Evolutionary conservation across 2,888 invertebrate genomes (phyloP).

Genomic region (Venusia cambrica): DNA sequence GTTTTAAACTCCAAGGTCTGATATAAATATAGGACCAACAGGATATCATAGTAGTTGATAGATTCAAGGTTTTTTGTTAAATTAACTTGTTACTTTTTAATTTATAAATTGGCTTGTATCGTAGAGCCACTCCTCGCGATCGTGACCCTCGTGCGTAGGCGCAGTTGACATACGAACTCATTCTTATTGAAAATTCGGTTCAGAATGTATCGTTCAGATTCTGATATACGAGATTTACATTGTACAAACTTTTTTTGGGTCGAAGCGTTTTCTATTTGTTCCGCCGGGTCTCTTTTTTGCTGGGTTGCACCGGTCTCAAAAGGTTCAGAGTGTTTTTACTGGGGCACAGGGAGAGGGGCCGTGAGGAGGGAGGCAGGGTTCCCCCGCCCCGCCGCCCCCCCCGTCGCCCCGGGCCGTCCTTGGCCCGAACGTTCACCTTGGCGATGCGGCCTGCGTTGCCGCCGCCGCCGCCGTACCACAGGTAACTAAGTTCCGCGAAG

Average conservation of each 20-base stretch:
- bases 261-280: conserved; percentile 75
- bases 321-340: conserved; percentile 73
- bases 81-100: too few species aligned
- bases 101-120: too few species aligned
- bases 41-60: too few species aligned
- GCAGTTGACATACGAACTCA: conserved; percentile 71
- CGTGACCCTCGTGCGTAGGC: conserved; percentile 68
- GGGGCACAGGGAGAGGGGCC: conserved; percentile 44
- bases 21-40: too few species aligned
- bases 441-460: conserved; percentile 51
- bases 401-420: conserved; percentile 71
- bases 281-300: conserved; percentile 72
- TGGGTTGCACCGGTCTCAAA: conserved; percentile 65
- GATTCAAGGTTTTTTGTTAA: too few species aligned
- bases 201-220: conserved; percentile 59
- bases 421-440: conserved; percentile 81
- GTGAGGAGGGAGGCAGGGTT: conserved; percentile 44
- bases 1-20: too few species aligned
- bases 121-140: conserved; percentile 52
- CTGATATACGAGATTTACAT: conserved; percentile 68
- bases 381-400: conserved; percentile 67
- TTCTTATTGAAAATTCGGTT: conserved; percentile 55
- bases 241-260: conserved; percentile 63
- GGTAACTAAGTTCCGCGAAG: conserved; percentile 81
- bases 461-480: conserved; percentile 62